Base-by-base conservation (phyloP, 2,797 vertebrate genomes). In the Leuciscus waleckii region DNA sequence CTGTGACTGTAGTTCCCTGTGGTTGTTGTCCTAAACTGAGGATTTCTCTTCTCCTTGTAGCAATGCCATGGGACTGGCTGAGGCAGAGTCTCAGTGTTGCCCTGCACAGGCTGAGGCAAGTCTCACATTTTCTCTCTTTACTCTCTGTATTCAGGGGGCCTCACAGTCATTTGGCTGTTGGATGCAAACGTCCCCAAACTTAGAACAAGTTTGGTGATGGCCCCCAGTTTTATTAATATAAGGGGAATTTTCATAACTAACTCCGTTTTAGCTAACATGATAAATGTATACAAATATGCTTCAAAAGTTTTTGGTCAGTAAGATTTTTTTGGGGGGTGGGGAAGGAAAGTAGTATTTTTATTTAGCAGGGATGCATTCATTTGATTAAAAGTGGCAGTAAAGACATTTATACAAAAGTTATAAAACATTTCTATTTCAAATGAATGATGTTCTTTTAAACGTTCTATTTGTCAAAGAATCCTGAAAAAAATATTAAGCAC, bases 31-130 rank as follows among this genome's bases (percentile, higher is more conserved):
- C 97, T 98, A 98, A 99, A 99, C 97, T 96, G 93, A 94, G 95
- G 96, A 98, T 97, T 96, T 97, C 96, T 98, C 96, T 98, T 98
- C 96, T 97, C 97, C 97, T 96, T 97, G 95, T 98, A 99, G 97
- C 97, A 92, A 96, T 98, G 96, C 97, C 97, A 97, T 97, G 97
- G 96, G 96, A 98, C 97, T 97, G 97, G 95, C 97, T 97, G 97
- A 97, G 97, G 97, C 97, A 96, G 96, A 96, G 97, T 97, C 97
- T 98, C 97, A 98, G 97, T 97, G 96, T 98, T 97, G 97, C 96
- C 96, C 97, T 97, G 96, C 97, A 97, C 97, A 97, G 96, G 97
- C 97, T 94, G 97, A 99, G 98, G 98, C 98, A 99, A 99, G 98
- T 99, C 97, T 96, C 96, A 96, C 96, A 97, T 97, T 97, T 96